These are phyloP conservation scores for Belgica antarctica DNA, from an alignment of 2,888 invertebrate species.

Conservation along the genomic window DNA sequence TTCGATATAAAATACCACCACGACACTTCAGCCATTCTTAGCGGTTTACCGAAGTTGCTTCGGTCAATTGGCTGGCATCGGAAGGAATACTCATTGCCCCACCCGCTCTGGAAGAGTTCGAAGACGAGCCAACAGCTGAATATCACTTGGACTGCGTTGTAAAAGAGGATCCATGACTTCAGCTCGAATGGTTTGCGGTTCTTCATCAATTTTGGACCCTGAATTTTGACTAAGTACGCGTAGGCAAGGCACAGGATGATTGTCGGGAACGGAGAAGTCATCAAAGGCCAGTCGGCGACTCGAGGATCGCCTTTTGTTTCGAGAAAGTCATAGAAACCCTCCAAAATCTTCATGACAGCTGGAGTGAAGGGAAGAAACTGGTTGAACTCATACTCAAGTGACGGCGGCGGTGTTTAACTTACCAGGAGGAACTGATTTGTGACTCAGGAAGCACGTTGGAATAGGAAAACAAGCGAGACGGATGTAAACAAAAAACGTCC, in stretches of 20 bases:
- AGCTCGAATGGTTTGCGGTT: constrained; percentile 79
- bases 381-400: no score
- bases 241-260: constrained; percentile 71
- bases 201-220: constrained; percentile 82
- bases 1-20: constrained; percentile 96
- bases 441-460: no score
- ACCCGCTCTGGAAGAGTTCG: constrained; percentile 61
- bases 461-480: no score
- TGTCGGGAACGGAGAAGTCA: constrained; percentile 80
- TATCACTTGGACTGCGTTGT: constrained; percentile 74
- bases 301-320: constrained; percentile 81
- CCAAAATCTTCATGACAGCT: no score
- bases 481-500: no score
- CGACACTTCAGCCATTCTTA: constrained; percentile 78
- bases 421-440: no score
- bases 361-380: no score
- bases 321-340: no score
- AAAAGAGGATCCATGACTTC: constrained; percentile 70
- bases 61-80: constrained; percentile 68
- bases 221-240: constrained; percentile 70
- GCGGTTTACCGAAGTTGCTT: constrained; percentile 65
- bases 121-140: constrained; percentile 59
- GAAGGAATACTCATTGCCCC: constrained; percentile 70
- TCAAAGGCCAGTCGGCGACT: constrained; percentile 75
- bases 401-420: no score